Percentiles rank a stretch among this genome's conserved stretches.
These are phyloP conservation scores for Pollenia labialis DNA, from an alignment of 2,888 invertebrate species.

Conservation along the genomic window DNA sequence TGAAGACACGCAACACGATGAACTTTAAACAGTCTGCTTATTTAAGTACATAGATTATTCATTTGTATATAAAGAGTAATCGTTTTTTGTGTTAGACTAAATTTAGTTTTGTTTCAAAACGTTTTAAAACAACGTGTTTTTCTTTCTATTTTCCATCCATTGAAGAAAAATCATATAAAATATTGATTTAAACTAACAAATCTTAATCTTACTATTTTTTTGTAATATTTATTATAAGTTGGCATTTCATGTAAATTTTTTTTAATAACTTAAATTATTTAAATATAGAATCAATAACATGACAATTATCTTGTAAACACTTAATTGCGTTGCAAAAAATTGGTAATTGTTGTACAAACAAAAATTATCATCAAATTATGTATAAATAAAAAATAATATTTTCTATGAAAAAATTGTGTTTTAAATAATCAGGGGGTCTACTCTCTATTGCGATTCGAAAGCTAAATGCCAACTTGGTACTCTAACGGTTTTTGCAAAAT, in stretches of 20 bases:
- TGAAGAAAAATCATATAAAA: conserved; percentile 3
- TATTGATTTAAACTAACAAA: conserved; percentile 8
- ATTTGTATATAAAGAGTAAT: conserved; percentile 15
- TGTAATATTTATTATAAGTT: conserved; percentile 56
- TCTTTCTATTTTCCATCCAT: conserved; percentile 52
- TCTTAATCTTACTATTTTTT: conserved; percentile 24
- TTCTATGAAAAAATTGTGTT: conserved; percentile 40
- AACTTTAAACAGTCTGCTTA: conserved; percentile 84
- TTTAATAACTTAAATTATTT: conserved; percentile 47
- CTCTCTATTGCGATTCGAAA: no score
- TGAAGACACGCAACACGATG: conserved; percentile 86
- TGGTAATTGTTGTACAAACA: conserved; percentile 15
- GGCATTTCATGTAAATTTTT: conserved; percentile 44
- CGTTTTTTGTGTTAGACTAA: conserved; percentile 77
- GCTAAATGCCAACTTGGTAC: no score
- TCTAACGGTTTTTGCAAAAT: no score
- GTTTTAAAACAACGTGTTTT: conserved; percentile 49
- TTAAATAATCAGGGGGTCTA: no score
- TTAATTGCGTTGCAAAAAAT: conserved; percentile 12
- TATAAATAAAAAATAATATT: conserved; percentile 32
- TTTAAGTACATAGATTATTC: conserved; percentile 9
- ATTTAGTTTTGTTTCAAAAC: conserved; percentile 71
- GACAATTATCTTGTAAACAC: conserved; percentile 4
- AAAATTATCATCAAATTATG: conserved; percentile 20
- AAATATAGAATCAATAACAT: conserved; percentile 6